A percentile compares a stretch with the other conserved stretches of the same genome.
These are phyloP conservation scores for Abrostola triplasia DNA, from an alignment of 2,888 invertebrate species.

Conservation along the genomic window DNA sequence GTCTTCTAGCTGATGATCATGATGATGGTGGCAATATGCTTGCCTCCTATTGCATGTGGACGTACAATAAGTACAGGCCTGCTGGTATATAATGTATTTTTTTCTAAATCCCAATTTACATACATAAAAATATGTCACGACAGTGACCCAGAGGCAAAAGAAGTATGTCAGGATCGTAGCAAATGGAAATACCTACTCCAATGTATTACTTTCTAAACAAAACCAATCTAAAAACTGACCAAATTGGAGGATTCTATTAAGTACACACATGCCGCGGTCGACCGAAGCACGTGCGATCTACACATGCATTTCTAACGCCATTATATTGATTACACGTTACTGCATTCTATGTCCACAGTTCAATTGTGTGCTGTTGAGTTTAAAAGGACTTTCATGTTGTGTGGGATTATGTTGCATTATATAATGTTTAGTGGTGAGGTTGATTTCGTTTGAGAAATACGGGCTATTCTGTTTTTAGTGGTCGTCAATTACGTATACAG, in stretches of 20 bases:
- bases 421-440: background rate
- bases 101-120: too few species aligned
- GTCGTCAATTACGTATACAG: background rate
- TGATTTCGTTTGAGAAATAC: background rate
- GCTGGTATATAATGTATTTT: too few species aligned
- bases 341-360: constrained; percentile 17
- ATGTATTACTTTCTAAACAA: too few species aligned
- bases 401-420: background rate
- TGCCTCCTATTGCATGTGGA: too few species aligned
- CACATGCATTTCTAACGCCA: constrained; percentile 33
- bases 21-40: too few species aligned
- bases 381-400: constrained; percentile 28
- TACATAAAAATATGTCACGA: too few species aligned
- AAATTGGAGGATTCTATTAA: background rate
- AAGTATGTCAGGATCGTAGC: too few species aligned
- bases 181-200: too few species aligned
- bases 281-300: constrained; percentile 36
- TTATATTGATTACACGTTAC: constrained; percentile 11
- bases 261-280: constrained; percentile 24
- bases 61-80: too few species aligned
- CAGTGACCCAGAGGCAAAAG: too few species aligned
- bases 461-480: background rate
- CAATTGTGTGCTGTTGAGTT: background rate
- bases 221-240: too few species aligned
- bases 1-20: too few species aligned